Conservation (phyloP, 2,888 invertebrate genomes). For the Andrena flavipes region DNA sequence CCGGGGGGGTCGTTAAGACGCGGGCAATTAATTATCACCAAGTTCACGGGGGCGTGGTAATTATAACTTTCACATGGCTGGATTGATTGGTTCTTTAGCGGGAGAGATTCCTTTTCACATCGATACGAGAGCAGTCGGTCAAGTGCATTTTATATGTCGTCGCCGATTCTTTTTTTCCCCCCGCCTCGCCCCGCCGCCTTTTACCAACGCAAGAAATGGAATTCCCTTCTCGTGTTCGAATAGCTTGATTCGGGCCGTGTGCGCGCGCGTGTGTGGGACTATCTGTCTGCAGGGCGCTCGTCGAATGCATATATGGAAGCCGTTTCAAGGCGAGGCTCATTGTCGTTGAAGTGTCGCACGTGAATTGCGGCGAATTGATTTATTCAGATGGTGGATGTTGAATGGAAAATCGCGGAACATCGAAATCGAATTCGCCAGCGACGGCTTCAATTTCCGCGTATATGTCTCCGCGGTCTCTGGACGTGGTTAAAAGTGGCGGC, state of each 20-base stretch:
- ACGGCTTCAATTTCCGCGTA: constrained; percentile 49
- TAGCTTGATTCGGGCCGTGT: constrained; percentile 20
- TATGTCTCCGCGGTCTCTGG: constrained; percentile 29
- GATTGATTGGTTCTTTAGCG: constrained; percentile 7
- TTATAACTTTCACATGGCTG: constrained; percentile 8
- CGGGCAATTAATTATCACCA: constrained; percentile 13
- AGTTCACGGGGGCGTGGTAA: neutral
- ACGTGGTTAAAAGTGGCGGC: constrained; percentile 37
- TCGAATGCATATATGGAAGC: constrained; percentile 46
- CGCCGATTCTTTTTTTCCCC: constrained; percentile 37
- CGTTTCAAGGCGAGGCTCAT: constrained; percentile 60
- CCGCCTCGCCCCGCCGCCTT: neutral
- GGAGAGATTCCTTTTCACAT: neutral
- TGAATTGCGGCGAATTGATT: constrained; percentile 63
- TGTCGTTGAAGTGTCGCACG: constrained; percentile 55
- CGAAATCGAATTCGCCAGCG: constrained; percentile 51
- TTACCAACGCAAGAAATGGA: constrained; percentile 37
- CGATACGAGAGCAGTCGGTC: constrained; percentile 30
- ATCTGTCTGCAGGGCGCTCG: constrained; percentile 36
- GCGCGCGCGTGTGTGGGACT: constrained; percentile 1
- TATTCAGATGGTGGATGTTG: constrained; percentile 53
- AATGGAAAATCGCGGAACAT: constrained; percentile 52
- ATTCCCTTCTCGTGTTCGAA: constrained; percentile 44
- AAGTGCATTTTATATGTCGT: constrained; percentile 54
- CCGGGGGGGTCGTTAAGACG: neutral